These are phyloP conservation scores for Rhinichthys klamathensis DNA, from an alignment of 2,113 vertebrate genomes.

Conservation along the genomic window DNA sequence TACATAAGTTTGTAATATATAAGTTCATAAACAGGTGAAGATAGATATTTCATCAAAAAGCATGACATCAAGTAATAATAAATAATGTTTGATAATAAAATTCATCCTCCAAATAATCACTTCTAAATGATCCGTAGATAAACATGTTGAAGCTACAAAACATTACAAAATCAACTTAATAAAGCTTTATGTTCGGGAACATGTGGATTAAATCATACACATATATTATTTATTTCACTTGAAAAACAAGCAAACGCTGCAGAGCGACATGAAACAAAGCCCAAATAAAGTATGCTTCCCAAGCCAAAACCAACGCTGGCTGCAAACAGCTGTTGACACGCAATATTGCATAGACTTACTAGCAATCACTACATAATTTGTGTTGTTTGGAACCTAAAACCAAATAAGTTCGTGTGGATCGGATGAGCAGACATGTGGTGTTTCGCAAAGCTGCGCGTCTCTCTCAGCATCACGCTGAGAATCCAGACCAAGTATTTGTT, in stretches of 20 bases:
- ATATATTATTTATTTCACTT: slow-evolving; percentile 7
- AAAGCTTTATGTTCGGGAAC: not conserved
- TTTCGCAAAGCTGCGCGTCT: slow-evolving; percentile 2
- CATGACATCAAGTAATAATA: too few species aligned
- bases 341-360: not conserved
- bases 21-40: not conserved
- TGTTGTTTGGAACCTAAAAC: not conserved
- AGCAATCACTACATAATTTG: not conserved
- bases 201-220: not conserved
- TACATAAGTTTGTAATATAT: too few species aligned
- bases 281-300: slow-evolving; percentile 61
- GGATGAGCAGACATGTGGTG: not conserved
- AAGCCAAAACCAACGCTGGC: slow-evolving; percentile 72
- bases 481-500: not conserved
- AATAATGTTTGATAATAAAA: not conserved
- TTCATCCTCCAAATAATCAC: not conserved
- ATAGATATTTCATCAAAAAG: not conserved
- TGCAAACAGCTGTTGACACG: slow-evolving; percentile 64
- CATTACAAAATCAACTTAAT: not conserved
- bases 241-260: not conserved
- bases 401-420: not conserved
- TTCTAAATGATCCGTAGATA: not conserved
- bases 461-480: slow-evolving; percentile 18
- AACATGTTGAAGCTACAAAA: not conserved
- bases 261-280: slow-evolving; percentile 53